Conservation (phyloP, 2,797 vertebrate species). For the Hafferia zeledoni region DNA sequence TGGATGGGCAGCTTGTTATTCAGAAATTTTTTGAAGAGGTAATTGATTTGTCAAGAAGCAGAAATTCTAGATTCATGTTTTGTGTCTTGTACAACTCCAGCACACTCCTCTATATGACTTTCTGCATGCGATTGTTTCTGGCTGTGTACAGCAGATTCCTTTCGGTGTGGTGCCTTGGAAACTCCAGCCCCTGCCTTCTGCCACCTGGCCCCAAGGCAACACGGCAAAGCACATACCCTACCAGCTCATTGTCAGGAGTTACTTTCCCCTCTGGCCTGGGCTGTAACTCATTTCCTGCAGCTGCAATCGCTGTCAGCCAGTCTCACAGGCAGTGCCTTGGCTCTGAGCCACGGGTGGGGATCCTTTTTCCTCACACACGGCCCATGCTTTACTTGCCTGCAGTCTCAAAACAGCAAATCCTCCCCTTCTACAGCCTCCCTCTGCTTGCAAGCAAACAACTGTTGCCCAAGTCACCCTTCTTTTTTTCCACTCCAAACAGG, state of each 20-base stretch:
- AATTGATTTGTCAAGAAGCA: not conserved
- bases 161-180: not conserved
- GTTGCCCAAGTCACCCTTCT: not conserved
- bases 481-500: not conserved
- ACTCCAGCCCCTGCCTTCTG: not conserved
- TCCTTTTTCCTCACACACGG: constrained; percentile 13
- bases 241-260: not conserved
- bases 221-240: not conserved
- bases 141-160: not conserved
- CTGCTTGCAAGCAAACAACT: not conserved
- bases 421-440: not conserved
- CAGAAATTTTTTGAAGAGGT: not conserved
- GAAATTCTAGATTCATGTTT: not conserved
- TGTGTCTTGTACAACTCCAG: not conserved
- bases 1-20: not conserved
- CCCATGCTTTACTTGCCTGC: not conserved
- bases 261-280: constrained; percentile 31
- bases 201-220: not conserved
- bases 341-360: constrained; percentile 10
- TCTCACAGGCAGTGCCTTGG: constrained; percentile 17
- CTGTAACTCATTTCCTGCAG: constrained; percentile 67
- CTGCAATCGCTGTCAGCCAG: constrained; percentile 33
- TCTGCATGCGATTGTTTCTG: rapidly evolving
- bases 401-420: not conserved
- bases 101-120: not conserved